These are phyloP conservation scores for Saccopteryx leptura DNA, from an alignment of 2,113 vertebrate species.

Conservation along the genomic window DNA sequence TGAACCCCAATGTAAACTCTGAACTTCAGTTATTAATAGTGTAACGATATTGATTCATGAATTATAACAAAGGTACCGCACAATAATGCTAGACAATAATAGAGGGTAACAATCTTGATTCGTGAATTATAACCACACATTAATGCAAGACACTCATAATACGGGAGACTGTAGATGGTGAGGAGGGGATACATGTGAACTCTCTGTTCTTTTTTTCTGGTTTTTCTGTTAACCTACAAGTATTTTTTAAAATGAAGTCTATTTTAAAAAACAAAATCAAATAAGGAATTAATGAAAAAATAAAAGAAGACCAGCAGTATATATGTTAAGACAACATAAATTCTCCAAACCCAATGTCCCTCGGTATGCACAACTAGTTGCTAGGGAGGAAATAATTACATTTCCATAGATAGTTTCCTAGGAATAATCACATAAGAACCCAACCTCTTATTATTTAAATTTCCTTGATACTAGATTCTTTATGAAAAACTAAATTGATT, in stretches of 20 bases:
- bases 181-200: background rate
- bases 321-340: background rate
- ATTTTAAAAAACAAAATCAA: background rate
- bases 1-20: background rate
- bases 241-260: background rate
- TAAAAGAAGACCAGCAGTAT: background rate
- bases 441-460: background rate
- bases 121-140: background rate
- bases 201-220: background rate
- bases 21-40: background rate
- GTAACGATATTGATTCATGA: background rate
- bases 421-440: background rate
- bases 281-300: background rate
- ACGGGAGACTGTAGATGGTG: background rate
- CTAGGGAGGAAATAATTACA: background rate
- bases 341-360: background rate
- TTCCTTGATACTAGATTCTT: background rate
- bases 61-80: background rate
- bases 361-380: background rate
- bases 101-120: background rate
- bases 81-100: too few species aligned
- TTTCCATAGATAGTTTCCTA: background rate
- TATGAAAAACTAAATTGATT: background rate
- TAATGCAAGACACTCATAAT: background rate
- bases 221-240: background rate